Percentiles rank a stretch among this genome's conserved stretches.
These are phyloP conservation scores for Fistularia tabacaria DNA, from an alignment of 2,797 vertebrate species.

Conservation along the genomic window DNA sequence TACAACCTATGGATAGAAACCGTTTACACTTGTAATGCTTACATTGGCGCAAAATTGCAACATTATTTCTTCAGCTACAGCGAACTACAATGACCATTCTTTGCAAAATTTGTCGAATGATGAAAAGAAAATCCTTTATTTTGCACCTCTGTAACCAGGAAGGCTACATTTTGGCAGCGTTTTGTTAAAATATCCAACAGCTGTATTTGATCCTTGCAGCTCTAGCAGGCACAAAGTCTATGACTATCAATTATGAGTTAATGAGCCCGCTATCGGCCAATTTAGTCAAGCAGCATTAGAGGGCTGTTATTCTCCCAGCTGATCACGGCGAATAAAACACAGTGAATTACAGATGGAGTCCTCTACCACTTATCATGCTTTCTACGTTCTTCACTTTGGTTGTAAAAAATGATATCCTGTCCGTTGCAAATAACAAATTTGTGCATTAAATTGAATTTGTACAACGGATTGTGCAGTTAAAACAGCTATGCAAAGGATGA, in stretches of 20 bases:
- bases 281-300: conserved; percentile 32
- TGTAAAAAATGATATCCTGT: conserved; percentile 14
- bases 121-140: too few relatives aligned
- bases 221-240: conserved; percentile 14
- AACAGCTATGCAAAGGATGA: too few relatives aligned
- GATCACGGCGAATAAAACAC: conserved; percentile 36
- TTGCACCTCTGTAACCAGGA: not conserved
- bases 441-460: too few relatives aligned
- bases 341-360: conserved; percentile 21
- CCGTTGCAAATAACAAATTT: too few relatives aligned
- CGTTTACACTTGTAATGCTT: too few relatives aligned
- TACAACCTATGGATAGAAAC: too few relatives aligned
- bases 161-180: not conserved
- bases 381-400: not conserved
- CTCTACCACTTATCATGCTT: conserved; percentile 7
- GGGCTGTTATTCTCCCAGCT: conserved; percentile 31
- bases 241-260: conserved; percentile 30
- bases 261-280: conserved; percentile 23
- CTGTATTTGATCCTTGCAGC: conserved; percentile 11
- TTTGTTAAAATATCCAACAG: conserved; percentile 20
- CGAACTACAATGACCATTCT: too few relatives aligned
- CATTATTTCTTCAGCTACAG: too few relatives aligned
- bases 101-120: too few relatives aligned
- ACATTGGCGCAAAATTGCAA: too few relatives aligned
- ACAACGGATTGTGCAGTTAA: too few relatives aligned